A percentile compares a stretch with the other conserved stretches of the same genome.
Conservation (phyloP, 2,797 vertebrate genomes). For the Halcyon leucocephala region DNA sequence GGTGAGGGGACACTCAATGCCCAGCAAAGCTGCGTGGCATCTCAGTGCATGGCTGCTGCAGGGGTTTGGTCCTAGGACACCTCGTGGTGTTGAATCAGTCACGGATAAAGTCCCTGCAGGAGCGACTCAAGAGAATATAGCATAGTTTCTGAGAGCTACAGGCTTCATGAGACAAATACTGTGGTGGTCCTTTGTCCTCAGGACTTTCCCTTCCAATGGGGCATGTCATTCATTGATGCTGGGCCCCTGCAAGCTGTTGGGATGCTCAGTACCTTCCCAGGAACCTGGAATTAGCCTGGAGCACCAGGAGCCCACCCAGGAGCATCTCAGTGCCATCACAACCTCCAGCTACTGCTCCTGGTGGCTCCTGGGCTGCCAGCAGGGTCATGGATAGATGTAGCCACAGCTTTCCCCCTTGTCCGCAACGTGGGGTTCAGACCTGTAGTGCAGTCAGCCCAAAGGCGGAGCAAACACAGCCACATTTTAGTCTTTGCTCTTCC, state of each 20-base stretch:
- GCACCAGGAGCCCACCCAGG: background rate
- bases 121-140: background rate
- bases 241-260: background rate
- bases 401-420: background rate
- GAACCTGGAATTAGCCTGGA: background rate
- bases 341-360: background rate
- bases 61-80: background rate
- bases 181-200: background rate
- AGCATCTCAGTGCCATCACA: background rate
- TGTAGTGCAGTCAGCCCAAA: background rate
- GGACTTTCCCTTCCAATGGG: background rate
- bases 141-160: background rate
- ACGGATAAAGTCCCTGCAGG: background rate
- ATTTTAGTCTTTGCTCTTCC: background rate
- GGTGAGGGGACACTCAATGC: accelerated
- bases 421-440: accelerated
- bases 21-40: background rate
- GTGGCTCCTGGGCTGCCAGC: background rate
- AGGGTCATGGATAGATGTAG: accelerated
- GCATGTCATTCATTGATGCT: background rate
- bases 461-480: background rate
- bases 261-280: accelerated
- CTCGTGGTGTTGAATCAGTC: background rate
- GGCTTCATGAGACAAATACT: background rate
- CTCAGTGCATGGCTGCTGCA: background rate